Base-by-base conservation (phyloP, 2,797 vertebrate species). In the Gadopsis marmoratus region DNA sequence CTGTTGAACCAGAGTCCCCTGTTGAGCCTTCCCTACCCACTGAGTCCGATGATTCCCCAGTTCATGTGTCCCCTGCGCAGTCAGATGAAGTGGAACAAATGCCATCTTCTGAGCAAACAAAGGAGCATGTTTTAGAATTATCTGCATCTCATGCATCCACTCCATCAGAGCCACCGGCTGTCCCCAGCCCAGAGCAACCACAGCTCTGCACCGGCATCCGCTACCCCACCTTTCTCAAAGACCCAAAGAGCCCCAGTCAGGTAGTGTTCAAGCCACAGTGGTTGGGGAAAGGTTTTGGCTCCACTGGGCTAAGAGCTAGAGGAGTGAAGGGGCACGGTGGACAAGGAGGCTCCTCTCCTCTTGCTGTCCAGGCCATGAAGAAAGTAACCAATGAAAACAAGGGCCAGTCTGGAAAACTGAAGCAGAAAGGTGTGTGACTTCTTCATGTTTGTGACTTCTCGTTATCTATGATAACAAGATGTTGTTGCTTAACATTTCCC, bases 231-330 rank as follows among this genome's bases (percentile, higher is more conserved):
- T 91, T 96, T n/a, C n/a, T n/a, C n/a, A n/a, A n/a, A n/a, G 93
- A 95, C 55, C 29, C 92, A 0, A 89, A 87, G 74, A 96, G 96
- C 81, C 96, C 96, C 3, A 96, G 95, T 88, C 95, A 96, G 82
- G 88, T 89, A 54, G 93, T 95, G 67, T 96, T 96, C 75, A 96
- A 95, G 73, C 95, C 95, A 0, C 95, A 96, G 90, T 96, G 96
- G 95, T 81, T 96, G 71, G 94, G 94, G 0, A 94, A 94, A 79
- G 95, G 95, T 3, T 96, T 96, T n/a, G 95, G 95, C 1, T 45
- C 91, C 0, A 73, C 89, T 1, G 94, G 93, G 21, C 80, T 90
- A 1, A 91, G 92, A 84, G 86, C 91, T 12, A 91, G 91, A 88
- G 86, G 88, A 48, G 78, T 89, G 31, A 92, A 95, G 58, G 88